These are phyloP conservation scores for Microtus agrestis DNA, from an alignment of 2,797 vertebrate species.

Conservation along the genomic window DNA sequence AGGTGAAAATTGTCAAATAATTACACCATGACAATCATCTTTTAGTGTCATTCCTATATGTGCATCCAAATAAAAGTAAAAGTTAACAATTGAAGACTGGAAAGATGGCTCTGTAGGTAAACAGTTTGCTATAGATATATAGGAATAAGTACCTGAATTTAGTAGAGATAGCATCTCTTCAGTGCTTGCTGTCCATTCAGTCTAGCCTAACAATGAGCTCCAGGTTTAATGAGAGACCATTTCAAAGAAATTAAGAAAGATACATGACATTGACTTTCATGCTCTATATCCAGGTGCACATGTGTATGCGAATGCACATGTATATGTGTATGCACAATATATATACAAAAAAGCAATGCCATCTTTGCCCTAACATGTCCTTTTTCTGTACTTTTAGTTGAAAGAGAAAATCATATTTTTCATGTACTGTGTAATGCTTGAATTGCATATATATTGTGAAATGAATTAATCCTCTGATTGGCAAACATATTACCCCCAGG, in stretches of 20 bases:
- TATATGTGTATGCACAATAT: not conserved
- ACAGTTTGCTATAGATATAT: not conserved
- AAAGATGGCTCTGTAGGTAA: not conserved
- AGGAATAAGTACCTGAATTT: not conserved
- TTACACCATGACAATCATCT: not conserved
- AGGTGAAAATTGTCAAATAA: constrained; percentile 22
- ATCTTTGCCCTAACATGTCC: not conserved
- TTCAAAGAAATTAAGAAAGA: not conserved
- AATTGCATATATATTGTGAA: not conserved
- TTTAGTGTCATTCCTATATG: not conserved
- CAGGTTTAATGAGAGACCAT: not conserved
- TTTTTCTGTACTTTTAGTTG: not conserved
- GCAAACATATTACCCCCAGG: not conserved
- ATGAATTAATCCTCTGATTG: not conserved
- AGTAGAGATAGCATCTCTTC: not conserved
- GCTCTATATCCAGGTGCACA: not conserved
- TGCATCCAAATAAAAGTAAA: constrained; percentile 33
- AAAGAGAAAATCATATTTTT: not conserved
- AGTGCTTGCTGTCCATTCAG: not conserved
- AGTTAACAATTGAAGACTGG: not conserved
- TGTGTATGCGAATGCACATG: not conserved
- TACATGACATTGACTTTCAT: not conserved
- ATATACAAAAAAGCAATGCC: not conserved
- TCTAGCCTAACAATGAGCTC: not conserved
- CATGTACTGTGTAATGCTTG: not conserved